Evolutionary conservation across 2,797 vertebrate genomes (phyloP).

Genomic region (Danio albolineatus): DNA sequence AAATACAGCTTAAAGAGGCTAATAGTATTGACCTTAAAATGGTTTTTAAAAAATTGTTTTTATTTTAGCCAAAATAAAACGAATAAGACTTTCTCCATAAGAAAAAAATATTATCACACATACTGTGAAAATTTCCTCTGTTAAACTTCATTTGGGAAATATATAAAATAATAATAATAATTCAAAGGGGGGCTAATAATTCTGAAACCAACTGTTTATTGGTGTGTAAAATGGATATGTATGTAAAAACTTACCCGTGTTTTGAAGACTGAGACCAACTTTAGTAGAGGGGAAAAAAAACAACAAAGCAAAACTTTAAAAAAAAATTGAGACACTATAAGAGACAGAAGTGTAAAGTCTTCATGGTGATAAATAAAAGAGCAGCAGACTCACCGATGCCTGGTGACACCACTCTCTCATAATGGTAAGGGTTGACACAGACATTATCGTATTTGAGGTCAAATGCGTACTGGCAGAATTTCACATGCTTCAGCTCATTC

Average conservation of each 20-base stretch:
- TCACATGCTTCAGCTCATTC: constrained; percentile 84
- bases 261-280: constrained; percentile 69
- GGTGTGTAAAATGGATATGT: no score
- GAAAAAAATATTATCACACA: no score
- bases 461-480: constrained; percentile 86
- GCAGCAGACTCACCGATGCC: constrained; percentile 74
- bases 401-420: constrained; percentile 83
- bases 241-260: constrained; percentile 59
- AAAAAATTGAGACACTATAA: neutral
- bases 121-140: no score
- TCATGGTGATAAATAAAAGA: neutral
- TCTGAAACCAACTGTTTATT: no score
- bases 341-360: neutral
- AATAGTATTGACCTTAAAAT: no score
- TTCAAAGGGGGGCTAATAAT: no score
- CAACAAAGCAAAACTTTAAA: constrained; percentile 11
- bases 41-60: no score
- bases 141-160: no score
- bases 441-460: constrained; percentile 86
- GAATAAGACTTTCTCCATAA: no score
- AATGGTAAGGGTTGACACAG: constrained; percentile 85
- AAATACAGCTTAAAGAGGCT: no score
- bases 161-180: no score
- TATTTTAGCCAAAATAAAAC: no score
- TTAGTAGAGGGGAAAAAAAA: constrained; percentile 10